Evolutionary conservation across 2,113 vertebrate genomes (phyloP), one percentile per base, ranked within the genome.

Genomic region (Smithornis capensis): DNA sequence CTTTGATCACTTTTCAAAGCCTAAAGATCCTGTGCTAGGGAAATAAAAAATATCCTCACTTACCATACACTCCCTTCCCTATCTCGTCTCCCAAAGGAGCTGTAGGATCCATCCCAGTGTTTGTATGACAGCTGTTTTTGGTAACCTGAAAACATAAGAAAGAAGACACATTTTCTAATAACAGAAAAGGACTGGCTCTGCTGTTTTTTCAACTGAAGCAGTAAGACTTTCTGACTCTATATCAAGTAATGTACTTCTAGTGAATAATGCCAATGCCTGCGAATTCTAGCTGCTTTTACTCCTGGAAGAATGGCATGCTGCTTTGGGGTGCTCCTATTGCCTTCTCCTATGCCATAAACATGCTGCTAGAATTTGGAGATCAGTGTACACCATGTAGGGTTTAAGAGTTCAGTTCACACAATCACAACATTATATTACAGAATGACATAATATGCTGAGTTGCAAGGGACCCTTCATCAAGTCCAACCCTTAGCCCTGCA

Each of bases 31-130:
- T 62, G 29, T 8, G 1, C 24, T 47, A 64, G 15, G 56, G 52
- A 71, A 81, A 92, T 9, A 59, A 21, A 24, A 77, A 38, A 14
- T 55, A 44, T 40, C 9, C 21, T 56, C 57, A 96, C 98, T 98
- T 71, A 99, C 99, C 99, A 98, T 65, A 98, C 97, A 85, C 98
- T 98, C 57, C 99, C 99, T 88, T 98, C 97, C 4, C 33, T 13
- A 45, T 99, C 98, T 1, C 4, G 92, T n/a, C 38, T 97, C 33
- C 98, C 98, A 80, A 99, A 99, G 18, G 98, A 97, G 33, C 98
- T 98, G 95, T 98, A 99, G 68, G 99, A 99, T 25, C 99, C 99
- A 70, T 99, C 98, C 1, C 2, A 5, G n/a, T 98, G 98, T 92
- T 98, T 99, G 96, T 98, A 99, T 13, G 71, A 97, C 4, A 99